Conservation (phyloP, 2,888 invertebrate species). For the Lymantria monacha region DNA sequence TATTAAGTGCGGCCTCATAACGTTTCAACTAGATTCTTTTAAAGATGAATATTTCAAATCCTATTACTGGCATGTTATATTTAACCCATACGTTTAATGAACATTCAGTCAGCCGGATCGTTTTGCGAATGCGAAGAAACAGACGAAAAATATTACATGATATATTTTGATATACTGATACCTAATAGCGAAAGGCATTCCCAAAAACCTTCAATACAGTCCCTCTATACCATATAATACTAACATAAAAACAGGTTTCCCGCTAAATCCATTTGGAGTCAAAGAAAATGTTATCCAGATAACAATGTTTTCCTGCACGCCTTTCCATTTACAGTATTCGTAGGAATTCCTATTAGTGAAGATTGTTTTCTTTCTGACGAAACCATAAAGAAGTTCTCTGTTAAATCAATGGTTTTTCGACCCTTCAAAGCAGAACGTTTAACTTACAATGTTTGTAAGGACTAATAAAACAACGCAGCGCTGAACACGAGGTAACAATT, state of each 20-base stretch:
- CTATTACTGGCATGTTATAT: no score
- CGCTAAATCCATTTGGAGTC: conserved; percentile 60
- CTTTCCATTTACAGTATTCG: conserved; percentile 73
- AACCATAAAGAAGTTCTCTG: conserved; percentile 68
- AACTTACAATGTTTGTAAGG: conserved; percentile 60
- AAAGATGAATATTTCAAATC: no score
- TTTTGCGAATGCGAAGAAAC: no score
- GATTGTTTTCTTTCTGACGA: conserved; percentile 69
- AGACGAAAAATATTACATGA: background rate
- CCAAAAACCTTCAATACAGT: conserved; percentile 23
- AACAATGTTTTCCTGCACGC: conserved; percentile 66
- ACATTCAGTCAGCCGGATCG: no score
- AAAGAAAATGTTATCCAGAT: conserved; percentile 67
- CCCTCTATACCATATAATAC: conserved; percentile 46
- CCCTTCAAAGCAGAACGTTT: conserved; percentile 59
- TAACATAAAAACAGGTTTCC: conserved; percentile 55
- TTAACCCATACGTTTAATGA: no score
- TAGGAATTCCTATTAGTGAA: conserved; percentile 75
- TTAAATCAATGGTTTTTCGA: conserved; percentile 67
- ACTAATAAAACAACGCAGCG: conserved; percentile 58
- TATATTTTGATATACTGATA: background rate
- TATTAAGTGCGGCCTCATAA: no score
- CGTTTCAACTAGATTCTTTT: no score
- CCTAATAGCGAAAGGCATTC: background rate
- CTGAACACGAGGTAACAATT: conserved; percentile 54